These are phyloP conservation scores for Opisthograptis luteolata DNA, from an alignment of 2,888 invertebrate species.

Conservation along the genomic window DNA sequence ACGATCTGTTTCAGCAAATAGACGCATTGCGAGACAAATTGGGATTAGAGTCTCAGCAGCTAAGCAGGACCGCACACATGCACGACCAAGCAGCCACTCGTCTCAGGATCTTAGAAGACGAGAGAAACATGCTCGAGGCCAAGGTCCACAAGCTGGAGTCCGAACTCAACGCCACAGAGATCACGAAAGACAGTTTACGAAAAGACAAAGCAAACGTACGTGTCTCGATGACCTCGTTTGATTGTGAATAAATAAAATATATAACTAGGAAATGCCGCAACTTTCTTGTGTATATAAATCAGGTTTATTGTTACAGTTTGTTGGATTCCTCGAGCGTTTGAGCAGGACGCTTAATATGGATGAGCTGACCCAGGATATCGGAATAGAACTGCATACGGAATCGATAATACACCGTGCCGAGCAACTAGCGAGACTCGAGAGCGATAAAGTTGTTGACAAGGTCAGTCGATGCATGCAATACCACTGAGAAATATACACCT, in stretches of 20 bases:
- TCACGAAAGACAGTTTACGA: conserved; percentile 88
- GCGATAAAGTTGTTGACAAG: conserved; percentile 93
- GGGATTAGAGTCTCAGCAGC: conserved; percentile 88
- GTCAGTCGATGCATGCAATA: conserved; percentile 68
- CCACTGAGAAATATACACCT: conserved; percentile 9
- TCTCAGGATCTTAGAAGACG: conserved; percentile 89
- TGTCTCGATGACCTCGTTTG: conserved; percentile 28
- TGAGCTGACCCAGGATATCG: conserved; percentile 91
- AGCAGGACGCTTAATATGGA: conserved; percentile 93
- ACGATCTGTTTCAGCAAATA: conserved; percentile 84
- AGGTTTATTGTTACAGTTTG: conserved; percentile 84
- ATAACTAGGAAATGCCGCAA: conserved; percentile 23
- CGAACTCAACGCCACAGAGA: conserved; percentile 89
- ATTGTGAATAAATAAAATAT: conserved; percentile 19
- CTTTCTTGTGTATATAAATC: conserved; percentile 27
- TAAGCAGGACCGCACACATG: conserved; percentile 87
- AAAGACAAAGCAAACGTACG: conserved; percentile 91
- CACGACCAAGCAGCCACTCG: conserved; percentile 87
- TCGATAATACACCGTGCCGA: conserved; percentile 93
- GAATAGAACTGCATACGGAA: conserved; percentile 92
- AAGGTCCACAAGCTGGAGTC: conserved; percentile 91
- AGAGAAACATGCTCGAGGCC: conserved; percentile 89
- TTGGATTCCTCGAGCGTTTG: conserved; percentile 92
- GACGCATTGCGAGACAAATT: conserved; percentile 91
- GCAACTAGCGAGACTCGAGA: conserved; percentile 91